These are phyloP conservation scores for Pygocentrus nattereri DNA, from an alignment of 2,797 vertebrate genomes.

Conservation along the genomic window DNA sequence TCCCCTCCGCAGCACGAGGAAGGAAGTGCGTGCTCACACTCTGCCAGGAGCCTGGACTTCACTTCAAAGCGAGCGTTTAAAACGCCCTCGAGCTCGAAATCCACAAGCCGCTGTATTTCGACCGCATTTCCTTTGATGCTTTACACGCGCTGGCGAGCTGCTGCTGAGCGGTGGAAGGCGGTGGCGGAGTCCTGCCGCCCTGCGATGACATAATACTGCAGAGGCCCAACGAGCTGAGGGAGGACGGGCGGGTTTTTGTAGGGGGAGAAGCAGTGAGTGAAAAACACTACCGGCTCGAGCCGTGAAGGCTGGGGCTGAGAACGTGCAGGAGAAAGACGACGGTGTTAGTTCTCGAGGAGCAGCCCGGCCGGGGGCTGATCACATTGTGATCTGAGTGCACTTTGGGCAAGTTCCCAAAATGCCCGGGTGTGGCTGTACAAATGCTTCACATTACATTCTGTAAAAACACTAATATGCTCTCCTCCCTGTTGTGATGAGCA, in stretches of 20 bases:
- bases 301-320: neutral
- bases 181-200: constrained; percentile 14
- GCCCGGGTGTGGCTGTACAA: neutral
- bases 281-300: neutral
- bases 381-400: neutral
- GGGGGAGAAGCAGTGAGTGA: neutral
- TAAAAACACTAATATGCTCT: neutral
- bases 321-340: neutral
- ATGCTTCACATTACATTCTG: neutral
- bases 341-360: neutral
- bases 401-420: neutral
- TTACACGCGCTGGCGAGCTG: neutral
- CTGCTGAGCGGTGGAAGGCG: constrained; percentile 6
- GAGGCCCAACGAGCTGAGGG: constrained; percentile 24
- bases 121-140: neutral
- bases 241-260: constrained; percentile 5
- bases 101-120: neutral
- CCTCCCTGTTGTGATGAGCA: neutral
- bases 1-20: constrained; percentile 75
- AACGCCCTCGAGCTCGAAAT: neutral
- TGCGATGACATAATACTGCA: constrained; percentile 63
- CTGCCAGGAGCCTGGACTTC: neutral
- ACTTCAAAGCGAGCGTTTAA: neutral
- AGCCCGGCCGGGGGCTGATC: neutral
- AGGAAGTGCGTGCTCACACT: constrained; percentile 28